A percentile compares a stretch with the other conserved stretches of the same genome.
phyloP scores from a whole-genome alignment of 2,888 invertebrate species.

The Euplagia quadripunctaria region DNA sequence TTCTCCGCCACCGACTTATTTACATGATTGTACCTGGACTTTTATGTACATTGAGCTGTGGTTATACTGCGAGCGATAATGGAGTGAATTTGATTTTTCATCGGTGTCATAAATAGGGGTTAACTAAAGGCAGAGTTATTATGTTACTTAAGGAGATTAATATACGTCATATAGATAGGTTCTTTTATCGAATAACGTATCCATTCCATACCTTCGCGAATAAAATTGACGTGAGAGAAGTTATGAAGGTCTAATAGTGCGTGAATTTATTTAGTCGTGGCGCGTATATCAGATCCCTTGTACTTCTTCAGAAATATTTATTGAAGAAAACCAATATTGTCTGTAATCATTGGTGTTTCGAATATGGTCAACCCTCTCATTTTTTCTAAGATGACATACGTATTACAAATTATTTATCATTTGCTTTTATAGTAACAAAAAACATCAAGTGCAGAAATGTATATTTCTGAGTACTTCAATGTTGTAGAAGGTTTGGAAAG shows the following conservation, averaged over 20 bases:
- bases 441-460: too few relatives aligned
- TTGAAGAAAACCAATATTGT: background rate
- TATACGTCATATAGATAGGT: background rate
- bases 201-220: background rate
- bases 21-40: slow-evolving; percentile 79
- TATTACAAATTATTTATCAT: background rate
- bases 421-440: background rate
- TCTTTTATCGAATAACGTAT: background rate
- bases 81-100: background rate
- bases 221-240: background rate
- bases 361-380: background rate
- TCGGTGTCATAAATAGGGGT: background rate
- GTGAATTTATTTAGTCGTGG: background rate
- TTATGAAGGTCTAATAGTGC: background rate
- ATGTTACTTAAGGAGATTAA: background rate
- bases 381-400: background rate
- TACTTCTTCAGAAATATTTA: background rate
- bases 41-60: slow-evolving; percentile 49
- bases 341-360: background rate
- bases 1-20: slow-evolving; percentile 81
- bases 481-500: background rate
- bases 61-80: slow-evolving; percentile 32
- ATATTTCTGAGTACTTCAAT: background rate
- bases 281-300: background rate
- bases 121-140: background rate